Evolutionary conservation across 2,113 vertebrate species (phyloP), one percentile per base, ranked within the genome.

Genomic region (Scalopus aquaticus): DNA sequence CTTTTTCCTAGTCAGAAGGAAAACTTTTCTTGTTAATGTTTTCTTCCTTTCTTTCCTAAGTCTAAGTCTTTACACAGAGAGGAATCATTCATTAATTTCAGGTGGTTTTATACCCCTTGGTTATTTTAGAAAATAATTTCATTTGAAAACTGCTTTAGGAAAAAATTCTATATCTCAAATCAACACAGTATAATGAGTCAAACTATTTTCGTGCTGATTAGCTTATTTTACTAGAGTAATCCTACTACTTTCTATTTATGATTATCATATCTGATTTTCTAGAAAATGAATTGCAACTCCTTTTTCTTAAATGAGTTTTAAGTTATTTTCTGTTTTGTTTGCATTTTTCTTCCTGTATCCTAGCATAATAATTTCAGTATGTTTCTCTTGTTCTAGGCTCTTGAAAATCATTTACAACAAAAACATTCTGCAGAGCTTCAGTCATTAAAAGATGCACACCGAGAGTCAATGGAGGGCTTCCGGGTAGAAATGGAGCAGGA

Each of bases 401-500:
- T 99, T 97, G 99, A 99, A 97, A 99, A 99, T 96, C 99, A 98
- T 88, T 99, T 99, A 77, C 99, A 99, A 82, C 99, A 99, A 54
- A 99, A 99, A 69, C 99, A 99, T 96, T 99, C 98, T 0, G 98
- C 99, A 91, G 99, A 99, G 97, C 98, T 99, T 82, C 99, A 99
- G 94, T 98, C 98, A 8, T 96, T 99, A 88, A 99, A 99, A 96
- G 99, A 99, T 87, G 98, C 99, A 35, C 99, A 99, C 97, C 99
- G 99, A 85, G 99, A 99, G 97, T 99, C 99, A 74, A 99, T 99
- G 96, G 99, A 99, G 98, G 99, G 99, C 44, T 99, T 99, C 96
- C 99, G 99, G 93, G 91, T 99, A 97, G 99, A 99, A 97, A 99
- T 99, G 76, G 99, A 99, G 32, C 99, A 99, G 94, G 99, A 99